phyloP scores from a whole-genome alignment of 2,888 invertebrate genomes.

The Prosapia bicincta region DNA sequence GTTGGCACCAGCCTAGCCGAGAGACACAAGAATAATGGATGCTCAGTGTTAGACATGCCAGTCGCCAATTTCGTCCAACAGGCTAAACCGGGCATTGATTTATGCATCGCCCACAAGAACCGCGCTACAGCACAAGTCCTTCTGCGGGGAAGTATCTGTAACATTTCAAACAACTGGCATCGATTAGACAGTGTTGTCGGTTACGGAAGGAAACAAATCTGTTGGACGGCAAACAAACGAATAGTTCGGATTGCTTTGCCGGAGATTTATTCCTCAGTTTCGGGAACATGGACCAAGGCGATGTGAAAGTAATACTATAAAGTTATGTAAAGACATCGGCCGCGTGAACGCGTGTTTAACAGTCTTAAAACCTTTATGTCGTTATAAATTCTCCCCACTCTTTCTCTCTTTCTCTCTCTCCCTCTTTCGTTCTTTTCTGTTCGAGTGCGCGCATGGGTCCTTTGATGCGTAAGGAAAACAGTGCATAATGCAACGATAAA shows the following conservation, averaged over 20 bases:
- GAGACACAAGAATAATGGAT: not conserved
- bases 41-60: not conserved
- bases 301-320: not conserved
- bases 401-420: no score
- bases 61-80: not conserved
- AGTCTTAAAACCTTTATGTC: no score
- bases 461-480: no score
- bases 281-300: not conserved
- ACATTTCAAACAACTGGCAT: not conserved
- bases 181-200: not conserved
- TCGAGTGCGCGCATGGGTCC: no score
- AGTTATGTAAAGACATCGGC: not conserved
- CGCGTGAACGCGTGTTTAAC: no score
- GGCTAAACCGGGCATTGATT: not conserved
- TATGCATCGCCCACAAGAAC: not conserved
- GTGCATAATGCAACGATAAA: no score
- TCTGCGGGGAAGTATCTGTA: not conserved
- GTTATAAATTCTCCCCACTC: no score
- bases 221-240: not conserved
- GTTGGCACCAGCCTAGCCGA: not conserved
- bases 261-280: not conserved
- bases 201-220: not conserved
- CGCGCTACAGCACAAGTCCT: not conserved
- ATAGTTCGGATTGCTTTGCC: not conserved
- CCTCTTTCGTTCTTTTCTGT: no score